phyloP scores from a whole-genome alignment of 2,113 vertebrate species.

The Oceanites oceanicus region DNA sequence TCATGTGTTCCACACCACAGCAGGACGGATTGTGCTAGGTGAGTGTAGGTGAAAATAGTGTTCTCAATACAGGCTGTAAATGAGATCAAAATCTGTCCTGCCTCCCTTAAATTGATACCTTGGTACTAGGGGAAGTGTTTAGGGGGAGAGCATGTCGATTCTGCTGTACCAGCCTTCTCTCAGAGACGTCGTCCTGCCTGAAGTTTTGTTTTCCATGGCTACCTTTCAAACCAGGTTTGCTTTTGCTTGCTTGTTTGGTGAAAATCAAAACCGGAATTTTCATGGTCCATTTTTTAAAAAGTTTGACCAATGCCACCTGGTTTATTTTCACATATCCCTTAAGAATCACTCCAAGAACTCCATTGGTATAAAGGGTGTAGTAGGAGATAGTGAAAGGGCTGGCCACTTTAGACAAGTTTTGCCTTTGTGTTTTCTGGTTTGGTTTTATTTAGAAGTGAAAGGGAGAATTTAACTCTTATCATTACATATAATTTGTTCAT shows the following conservation, averaged over 20 bases:
- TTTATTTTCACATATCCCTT: not conserved
- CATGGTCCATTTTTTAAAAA: not conserved
- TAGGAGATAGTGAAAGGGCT: not conserved
- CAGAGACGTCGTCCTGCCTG: not conserved
- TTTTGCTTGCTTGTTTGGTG: not conserved
- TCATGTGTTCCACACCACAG: not conserved
- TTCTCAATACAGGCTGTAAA: not conserved
- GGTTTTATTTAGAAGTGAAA: not conserved
- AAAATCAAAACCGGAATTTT: not conserved
- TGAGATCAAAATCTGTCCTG: not conserved
- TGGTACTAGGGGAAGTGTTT: too few relatives aligned
- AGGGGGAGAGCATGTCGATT: rapidly evolving
- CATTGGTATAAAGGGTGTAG: not conserved
- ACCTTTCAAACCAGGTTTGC: not conserved
- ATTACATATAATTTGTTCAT: not conserved
- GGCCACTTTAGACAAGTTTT: not conserved
- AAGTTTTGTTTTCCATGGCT: not conserved
- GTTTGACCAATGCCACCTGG: not conserved
- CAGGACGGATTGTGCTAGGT: not conserved
- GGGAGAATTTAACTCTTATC: not conserved
- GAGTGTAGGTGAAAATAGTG: not conserved
- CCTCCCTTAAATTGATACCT: too few relatives aligned
- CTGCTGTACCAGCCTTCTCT: not conserved
- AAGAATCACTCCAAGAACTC: not conserved
- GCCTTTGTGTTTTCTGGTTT: not conserved